Base-by-base conservation (phyloP, 2,797 vertebrate genomes). In the Pristis pectinata region DNA sequence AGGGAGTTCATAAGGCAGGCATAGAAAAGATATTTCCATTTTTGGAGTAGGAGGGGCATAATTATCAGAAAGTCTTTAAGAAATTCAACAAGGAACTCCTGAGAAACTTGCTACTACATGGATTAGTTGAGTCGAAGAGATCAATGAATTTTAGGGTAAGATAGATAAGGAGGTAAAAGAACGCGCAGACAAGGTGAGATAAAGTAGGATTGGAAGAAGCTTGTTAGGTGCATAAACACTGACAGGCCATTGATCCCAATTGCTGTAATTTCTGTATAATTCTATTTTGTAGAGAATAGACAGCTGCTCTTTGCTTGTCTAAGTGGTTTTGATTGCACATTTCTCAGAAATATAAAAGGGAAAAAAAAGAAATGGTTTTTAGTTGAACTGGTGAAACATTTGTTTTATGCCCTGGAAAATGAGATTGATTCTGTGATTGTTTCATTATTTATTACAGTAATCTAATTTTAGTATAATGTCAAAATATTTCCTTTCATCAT, bases 401-500 rank as follows among this genome's bases (percentile, higher is more conserved):
- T 94, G 10, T 64, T 74, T 74, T 34, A 11, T 93, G 41, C 92
- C 24, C 3, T 76, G 67, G 49, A 53, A 11, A 74, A 41, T 76
- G 56, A 8, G 72, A 94, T 49, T 56, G 17, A 74, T 53, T 76
- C 70, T 74, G 22, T 74, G 70, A 74, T 74, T 74, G 70, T 74
- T 74, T 56, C 27, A n/a, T 76, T 76, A 94, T 76, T 94, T 94
- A 27, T 44, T 15, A 56, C 41, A 56, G 92, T 49, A 94, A 74
- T 76, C 70, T 49, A 56, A 56, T 94, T 76, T 94, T 76, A 53
- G 70, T 19, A 30, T 76, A 53, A 53, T 76, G 72, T 53, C 44
- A 94, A 76, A 37, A 94, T 44, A 34, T 76, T 76, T 24, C 64
- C 41, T 76, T 94, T 76, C 70, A 94, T 94, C 70, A n/a, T 19